Evolutionary conservation across 2,113 vertebrate genomes (phyloP), one percentile per base, ranked within the genome.

Genomic region (Myiopsitta monachus): DNA sequence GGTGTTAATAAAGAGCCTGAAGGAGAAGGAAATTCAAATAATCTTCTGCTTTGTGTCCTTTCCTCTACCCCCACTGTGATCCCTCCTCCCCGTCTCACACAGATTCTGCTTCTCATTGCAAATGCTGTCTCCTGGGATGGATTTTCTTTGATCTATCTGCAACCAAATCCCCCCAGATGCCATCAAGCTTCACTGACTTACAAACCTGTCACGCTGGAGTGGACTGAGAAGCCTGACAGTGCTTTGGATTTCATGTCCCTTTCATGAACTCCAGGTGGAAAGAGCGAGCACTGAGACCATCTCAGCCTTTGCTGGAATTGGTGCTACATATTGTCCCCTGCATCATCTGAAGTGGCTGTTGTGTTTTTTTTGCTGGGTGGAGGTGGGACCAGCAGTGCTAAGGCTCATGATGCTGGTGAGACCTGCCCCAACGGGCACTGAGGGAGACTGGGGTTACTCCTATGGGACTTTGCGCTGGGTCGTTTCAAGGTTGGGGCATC

Each of bases 1-100:
- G 77, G 83, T 95, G 93, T 78, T 97, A 95, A 95, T 96, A 94
- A 92, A 89, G 44, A 90, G 86, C 73, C 83, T 84, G 73, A 78
- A 94, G 86, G 94, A 94, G 70, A 76, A 95, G 74, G 77, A 97
- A 95, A 94, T 94, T 72, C 81, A 92, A 95, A 89, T 84, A 2
- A 76, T 89, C 66, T 72, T 91, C 74, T 88, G 54, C 64, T 82
- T 82, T 92, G 36, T 92, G 74, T 91, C 57, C 69, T 89, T 87
- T 82, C 69, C 70, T 89, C 70, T 78, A 38, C 62, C 57, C 83
- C 57, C 52, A 57, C 87, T 95, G 93, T 89, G 84, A 47, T 92
- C 43, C 74, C 69, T 96, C 87, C 94, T 91, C 66, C 57, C 66
- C 15, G 52, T 96, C 89, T 97, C 89, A 49, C 95, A 93, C 84